These are phyloP conservation scores for Plumapathes pennacea DNA, from an alignment of 92 coral and sea anemone species.

Conservation along the genomic window DNA sequence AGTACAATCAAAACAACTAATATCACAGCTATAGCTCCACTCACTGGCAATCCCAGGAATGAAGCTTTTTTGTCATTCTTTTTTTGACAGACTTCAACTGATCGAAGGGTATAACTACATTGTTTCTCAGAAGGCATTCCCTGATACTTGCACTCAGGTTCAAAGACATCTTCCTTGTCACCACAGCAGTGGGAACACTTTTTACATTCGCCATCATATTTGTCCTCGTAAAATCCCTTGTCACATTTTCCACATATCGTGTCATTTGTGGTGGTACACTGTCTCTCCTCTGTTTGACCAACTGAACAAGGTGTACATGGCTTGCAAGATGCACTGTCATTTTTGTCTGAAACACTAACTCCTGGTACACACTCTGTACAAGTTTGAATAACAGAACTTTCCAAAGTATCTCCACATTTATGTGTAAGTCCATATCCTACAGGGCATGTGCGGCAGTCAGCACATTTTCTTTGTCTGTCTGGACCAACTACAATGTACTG, in stretches of 20 bases:
- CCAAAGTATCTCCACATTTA: constrained; percentile 35
- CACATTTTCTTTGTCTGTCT: constrained; percentile 20
- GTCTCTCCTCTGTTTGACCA: constrained; percentile 48
- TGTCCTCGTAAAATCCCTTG: constrained; percentile 43
- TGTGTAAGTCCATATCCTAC: constrained; percentile 39
- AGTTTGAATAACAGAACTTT: neutral
- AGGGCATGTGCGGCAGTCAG: constrained; percentile 35
- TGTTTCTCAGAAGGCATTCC: constrained; percentile 58
- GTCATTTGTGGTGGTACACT: constrained; percentile 54
- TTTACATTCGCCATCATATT: constrained; percentile 19
- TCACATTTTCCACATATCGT: constrained; percentile 49
- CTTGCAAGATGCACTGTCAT: constrained; percentile 36
- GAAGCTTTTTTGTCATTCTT: too few species aligned
- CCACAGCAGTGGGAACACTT: constrained; percentile 76
- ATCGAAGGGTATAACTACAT: constrained; percentile 41
- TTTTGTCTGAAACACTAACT: constrained; percentile 30
- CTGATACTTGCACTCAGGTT: constrained; percentile 48
- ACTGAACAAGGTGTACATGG: constrained; percentile 46
- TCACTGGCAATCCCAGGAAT: too few species aligned
- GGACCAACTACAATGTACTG: constrained; percentile 29
- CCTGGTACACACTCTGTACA: constrained; percentile 55
- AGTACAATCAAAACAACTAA: too few species aligned
- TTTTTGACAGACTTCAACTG: constrained; percentile 28
- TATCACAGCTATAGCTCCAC: too few species aligned
- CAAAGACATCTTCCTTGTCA: constrained; percentile 29